phyloP scores from a whole-genome alignment of 1,140 invertebrate genomes.

The Heliconius melpomene region DNA sequence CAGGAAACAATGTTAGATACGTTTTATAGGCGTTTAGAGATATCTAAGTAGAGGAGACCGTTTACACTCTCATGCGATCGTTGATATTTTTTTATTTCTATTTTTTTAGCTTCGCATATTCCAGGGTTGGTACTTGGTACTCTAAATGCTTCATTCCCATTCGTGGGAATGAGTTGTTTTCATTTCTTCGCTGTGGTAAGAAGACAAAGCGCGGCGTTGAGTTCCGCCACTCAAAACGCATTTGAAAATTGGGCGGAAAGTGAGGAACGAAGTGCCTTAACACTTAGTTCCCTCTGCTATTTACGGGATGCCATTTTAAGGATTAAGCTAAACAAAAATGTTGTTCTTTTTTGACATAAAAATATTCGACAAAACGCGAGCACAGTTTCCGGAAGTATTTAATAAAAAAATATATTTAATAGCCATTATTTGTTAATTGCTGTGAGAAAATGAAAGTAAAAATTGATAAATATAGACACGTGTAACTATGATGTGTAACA shows the following conservation, averaged over 20 bases:
- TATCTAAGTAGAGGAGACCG: conserved; percentile 1
- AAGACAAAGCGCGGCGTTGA: no score
- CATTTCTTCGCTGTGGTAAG: no score
- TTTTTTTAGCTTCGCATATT: no score
- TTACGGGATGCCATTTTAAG: no score
- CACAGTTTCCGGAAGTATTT: background rate
- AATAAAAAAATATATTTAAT: background rate
- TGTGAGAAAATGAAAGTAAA: conserved; percentile 2
- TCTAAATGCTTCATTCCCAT: no score
- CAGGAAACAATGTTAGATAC: conserved; percentile 32
- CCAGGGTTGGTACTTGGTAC: no score
- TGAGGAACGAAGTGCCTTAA: no score
- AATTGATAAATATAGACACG: background rate
- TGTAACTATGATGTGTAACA: background rate
- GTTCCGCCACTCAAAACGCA: no score
- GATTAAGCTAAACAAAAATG: no score
- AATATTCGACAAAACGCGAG: background rate
- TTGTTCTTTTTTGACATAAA: background rate
- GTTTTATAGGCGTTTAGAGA: conserved; percentile 29
- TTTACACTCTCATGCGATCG: conserved; percentile 17
- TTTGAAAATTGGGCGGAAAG: no score
- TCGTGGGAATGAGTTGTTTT: no score
- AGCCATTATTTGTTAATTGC: background rate
- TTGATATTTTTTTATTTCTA: background rate
- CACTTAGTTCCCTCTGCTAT: no score